Conservation (phyloP, 2,113 vertebrate species). For the Cavia aperea region DNA sequence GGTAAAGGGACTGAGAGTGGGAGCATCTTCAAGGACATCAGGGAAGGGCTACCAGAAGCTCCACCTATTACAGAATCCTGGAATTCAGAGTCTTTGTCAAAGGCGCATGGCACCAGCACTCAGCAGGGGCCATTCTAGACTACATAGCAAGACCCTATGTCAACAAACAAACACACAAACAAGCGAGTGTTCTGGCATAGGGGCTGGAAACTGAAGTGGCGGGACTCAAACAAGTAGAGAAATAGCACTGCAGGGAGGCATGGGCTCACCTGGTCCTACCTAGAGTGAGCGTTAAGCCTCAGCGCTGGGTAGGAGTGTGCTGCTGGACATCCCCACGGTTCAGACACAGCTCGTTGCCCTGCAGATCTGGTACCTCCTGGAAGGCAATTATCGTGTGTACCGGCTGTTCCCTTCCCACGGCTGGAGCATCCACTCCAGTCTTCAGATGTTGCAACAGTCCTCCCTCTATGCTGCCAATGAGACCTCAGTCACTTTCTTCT, state of each 20-base stretch:
- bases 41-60: background rate
- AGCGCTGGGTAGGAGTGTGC: background rate
- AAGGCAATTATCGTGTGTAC: constrained; percentile 46
- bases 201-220: background rate
- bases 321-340: background rate
- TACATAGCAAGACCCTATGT: background rate
- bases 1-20: background rate
- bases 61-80: background rate
- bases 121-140: background rate
- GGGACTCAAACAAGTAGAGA: background rate
- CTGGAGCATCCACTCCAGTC: constrained; percentile 12
- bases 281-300: background rate
- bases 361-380: constrained; percentile 69
- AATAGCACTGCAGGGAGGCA: background rate
- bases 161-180: background rate
- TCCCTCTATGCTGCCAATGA: rapidly evolving
- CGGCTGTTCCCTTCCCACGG: constrained; percentile 52
- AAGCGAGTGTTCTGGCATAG: background rate
- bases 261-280: background rate
- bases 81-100: background rate
- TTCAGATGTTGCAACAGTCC: constrained; percentile 34
- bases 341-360: background rate
- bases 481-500: constrained; percentile 65
- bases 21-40: background rate
- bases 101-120: background rate